These are phyloP conservation scores for Desoria tigrina DNA, from an alignment of 2,888 invertebrate species.

Conservation along the genomic window DNA sequence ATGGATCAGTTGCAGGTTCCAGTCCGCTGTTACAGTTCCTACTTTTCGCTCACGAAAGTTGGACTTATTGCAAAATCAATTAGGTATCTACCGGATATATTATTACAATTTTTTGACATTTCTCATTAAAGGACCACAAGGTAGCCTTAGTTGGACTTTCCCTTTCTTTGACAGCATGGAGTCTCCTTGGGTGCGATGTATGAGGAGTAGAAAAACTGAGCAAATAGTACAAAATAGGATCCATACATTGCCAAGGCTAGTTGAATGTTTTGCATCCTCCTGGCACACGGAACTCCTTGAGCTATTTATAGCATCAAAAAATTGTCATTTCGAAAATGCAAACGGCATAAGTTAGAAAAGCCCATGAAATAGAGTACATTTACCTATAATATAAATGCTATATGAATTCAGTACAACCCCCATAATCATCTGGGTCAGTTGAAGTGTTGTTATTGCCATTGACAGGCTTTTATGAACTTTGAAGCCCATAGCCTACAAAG, in stretches of 20 bases:
- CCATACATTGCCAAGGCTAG: constrained; percentile 90
- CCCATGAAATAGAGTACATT: no score
- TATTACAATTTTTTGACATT: no score
- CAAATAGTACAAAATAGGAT: constrained; percentile 89
- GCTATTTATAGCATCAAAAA: constrained; percentile 17
- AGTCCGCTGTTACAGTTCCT: no score
- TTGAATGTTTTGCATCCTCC: constrained; percentile 66
- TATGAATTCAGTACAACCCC: constrained; percentile 69
- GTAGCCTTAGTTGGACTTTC: no score
- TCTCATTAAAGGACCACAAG: no score
- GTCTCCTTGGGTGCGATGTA: constrained; percentile 62
- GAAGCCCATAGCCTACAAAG: constrained; percentile 70
- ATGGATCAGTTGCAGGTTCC: no score
- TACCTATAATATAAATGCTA: constrained; percentile 62
- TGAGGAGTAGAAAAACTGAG: constrained; percentile 88
- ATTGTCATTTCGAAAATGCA: neutral
- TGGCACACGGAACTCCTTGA: constrained; percentile 44
- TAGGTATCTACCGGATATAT: no score
- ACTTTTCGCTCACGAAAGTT: no score
- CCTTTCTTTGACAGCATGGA: no score
- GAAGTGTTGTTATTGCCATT: constrained; percentile 88
- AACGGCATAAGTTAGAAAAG: no score
- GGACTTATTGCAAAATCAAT: no score
- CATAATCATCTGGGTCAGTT: constrained; percentile 89
- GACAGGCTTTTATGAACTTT: constrained; percentile 79